phyloP scores from a whole-genome alignment of 2,797 vertebrate species.

The Gambelia wislizenii region DNA sequence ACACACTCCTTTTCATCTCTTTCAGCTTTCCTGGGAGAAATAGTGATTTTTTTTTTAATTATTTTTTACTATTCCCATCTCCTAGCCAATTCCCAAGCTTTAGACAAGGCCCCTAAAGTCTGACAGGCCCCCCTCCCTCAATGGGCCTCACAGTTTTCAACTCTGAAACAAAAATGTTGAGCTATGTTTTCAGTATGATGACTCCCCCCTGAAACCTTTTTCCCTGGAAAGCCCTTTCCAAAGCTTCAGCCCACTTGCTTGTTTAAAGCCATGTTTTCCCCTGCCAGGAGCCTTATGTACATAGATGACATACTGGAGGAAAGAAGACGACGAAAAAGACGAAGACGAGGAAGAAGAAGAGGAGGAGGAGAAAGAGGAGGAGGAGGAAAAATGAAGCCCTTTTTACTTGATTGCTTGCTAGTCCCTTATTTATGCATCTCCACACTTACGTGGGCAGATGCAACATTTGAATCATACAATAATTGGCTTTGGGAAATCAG shows the following conservation, averaged over 20 bases:
- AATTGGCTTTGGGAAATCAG: constrained; percentile 77
- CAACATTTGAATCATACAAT: constrained; percentile 66
- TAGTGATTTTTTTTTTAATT: constrained; percentile 15
- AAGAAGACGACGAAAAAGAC: not conserved
- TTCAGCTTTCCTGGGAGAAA: constrained; percentile 60
- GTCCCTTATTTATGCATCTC: constrained; percentile 64
- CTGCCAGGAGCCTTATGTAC: constrained; percentile 56
- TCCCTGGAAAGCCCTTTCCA: constrained; percentile 60
- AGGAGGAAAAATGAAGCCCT: constrained; percentile 10
- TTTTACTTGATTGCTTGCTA: constrained; percentile 60
- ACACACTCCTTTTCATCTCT: constrained; percentile 62
- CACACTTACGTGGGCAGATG: constrained; percentile 57
- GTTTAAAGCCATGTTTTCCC: constrained; percentile 48
- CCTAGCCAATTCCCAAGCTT: constrained; percentile 58
- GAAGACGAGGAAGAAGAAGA: not conserved
- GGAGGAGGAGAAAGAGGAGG: not conserved
- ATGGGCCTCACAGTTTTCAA: constrained; percentile 46
- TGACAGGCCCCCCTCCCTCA: constrained; percentile 43
- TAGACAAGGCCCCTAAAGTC: constrained; percentile 60
- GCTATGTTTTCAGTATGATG: constrained; percentile 65
- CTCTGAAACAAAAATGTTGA: constrained; percentile 71
- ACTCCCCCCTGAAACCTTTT: constrained; percentile 54
- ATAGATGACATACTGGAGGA: constrained; percentile 48
- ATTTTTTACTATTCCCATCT: constrained; percentile 57
- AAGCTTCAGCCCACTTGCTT: constrained; percentile 65